Conservation (phyloP, 2,113 vertebrate genomes). For the Amblyopsis rosae region DNA sequence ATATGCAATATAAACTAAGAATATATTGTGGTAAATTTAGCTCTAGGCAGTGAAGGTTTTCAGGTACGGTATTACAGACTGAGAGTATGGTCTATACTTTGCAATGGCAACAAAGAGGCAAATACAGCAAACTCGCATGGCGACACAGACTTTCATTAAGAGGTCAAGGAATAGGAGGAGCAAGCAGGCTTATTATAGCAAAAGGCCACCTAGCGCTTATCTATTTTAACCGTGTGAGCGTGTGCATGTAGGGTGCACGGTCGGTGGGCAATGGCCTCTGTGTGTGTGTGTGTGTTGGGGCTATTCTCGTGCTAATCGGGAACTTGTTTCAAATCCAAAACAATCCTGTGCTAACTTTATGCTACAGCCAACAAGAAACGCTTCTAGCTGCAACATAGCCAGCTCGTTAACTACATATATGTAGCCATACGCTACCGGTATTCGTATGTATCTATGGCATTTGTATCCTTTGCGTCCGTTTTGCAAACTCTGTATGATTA, state of each 20-base stretch:
- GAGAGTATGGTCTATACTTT: too few relatives aligned
- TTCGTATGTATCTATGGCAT: slow-evolving; percentile 14
- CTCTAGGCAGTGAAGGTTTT: too few relatives aligned
- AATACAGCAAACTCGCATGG: background rate
- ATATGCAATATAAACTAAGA: too few relatives aligned
- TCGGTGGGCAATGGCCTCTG: slow-evolving; percentile 12
- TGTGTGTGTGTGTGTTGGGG: slow-evolving; percentile 38
- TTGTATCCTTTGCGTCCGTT: slow-evolving; percentile 21
- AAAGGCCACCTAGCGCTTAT: slow-evolving; percentile 55
- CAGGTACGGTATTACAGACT: too few relatives aligned
- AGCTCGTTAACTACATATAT: slow-evolving; percentile 15
- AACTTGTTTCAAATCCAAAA: slow-evolving; percentile 72
- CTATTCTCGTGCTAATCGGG: slow-evolving; percentile 15
- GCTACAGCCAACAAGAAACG: slow-evolving; percentile 23
- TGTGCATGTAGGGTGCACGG: slow-evolving; percentile 33
- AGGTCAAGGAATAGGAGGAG: slow-evolving; percentile 62
- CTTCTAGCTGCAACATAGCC: slow-evolving; percentile 30
- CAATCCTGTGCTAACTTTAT: slow-evolving; percentile 71
- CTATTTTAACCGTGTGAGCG: slow-evolving; percentile 65
- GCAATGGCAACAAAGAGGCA: background rate
- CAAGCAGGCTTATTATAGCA: slow-evolving; percentile 67
- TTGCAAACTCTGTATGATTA: slow-evolving; percentile 26
- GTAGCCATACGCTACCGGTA: slow-evolving; percentile 1
- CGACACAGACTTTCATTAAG: slow-evolving; percentile 18
- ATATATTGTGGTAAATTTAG: too few relatives aligned